Evolutionary conservation across 2,113 vertebrate genomes (phyloP), one percentile per base, ranked within the genome.

Genomic region (Calidris pygmaea): DNA sequence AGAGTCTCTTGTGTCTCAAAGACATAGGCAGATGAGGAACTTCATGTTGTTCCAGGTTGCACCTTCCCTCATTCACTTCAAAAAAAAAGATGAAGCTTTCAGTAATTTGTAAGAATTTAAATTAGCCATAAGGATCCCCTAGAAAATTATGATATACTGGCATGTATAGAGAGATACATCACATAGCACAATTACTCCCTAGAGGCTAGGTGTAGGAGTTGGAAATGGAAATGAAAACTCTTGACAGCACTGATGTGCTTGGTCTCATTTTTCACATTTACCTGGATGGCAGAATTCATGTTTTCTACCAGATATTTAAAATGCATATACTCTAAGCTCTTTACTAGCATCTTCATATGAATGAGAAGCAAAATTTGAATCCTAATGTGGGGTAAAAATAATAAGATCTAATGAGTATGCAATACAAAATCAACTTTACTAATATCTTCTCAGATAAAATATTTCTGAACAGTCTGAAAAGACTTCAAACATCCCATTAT

Each of bases 401-500:
- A 85, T 80, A 80, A 50, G 56, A 67, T 47, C 55, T 92, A 93
- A 94, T 70, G 74, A 94, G 58, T 66, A 88, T 74, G 92, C 89
- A 85, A 85, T 56, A 89, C 43, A 85, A 92, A 94, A 96, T 90
- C 34, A 0, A 92, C 80, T 96, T 93, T 85, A 95, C 70, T 93
- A 93, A 71, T 67, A 94, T 89, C 90, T 95, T 94, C 87, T 93
- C 55, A 85, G 79, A 96, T 86, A 91, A 95, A 95, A 84, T 84
- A 95, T 82, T 95, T 93, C 91, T 74, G 68, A 96, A 96, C 74
- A 91, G 43, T 70, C 79, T 95, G 62, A 95, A 88, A 94, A 92
- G 84, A 87, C 95, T 97, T 94, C 94, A 97, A 96, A 96, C 92
- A 93, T 93, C 75, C 63, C 73, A 84, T 93, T 92, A 96, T 96